These are phyloP conservation scores for Lanistes nyassanus DNA, from an alignment of 1,140 invertebrate genomes.

Conservation along the genomic window DNA sequence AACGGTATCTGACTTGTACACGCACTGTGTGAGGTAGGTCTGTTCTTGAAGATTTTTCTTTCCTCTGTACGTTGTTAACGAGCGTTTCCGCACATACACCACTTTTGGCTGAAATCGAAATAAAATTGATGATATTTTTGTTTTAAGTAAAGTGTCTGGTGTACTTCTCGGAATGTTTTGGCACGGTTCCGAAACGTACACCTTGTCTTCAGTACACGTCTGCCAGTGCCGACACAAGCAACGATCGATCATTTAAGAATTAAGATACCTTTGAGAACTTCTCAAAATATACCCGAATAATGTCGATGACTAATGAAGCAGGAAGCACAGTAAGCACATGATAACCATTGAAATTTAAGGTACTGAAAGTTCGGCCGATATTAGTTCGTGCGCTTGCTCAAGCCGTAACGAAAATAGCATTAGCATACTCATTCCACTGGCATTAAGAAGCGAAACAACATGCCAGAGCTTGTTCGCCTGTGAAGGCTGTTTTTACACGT, in stretches of 20 bases:
- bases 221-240: no score
- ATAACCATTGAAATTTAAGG: no score
- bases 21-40: slow-evolving; percentile 3
- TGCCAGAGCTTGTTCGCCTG: slow-evolving; percentile 13
- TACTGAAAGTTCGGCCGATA: not conserved
- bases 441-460: not conserved
- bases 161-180: not conserved
- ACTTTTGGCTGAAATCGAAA: not conserved
- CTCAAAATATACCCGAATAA: not conserved
- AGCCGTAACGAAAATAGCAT: not conserved
- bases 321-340: not conserved
- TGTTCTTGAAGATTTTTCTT: not conserved
- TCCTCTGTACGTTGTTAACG: not conserved
- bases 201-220: no score
- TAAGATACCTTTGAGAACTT: no score
- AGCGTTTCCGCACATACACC: not conserved
- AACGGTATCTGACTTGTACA: slow-evolving; percentile 7
- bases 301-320: not conserved
- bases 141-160: not conserved
- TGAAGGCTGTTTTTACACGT: not conserved
- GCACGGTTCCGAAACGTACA: not conserved
- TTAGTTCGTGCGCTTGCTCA: not conserved
- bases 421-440: not conserved
- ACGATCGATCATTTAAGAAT: no score
- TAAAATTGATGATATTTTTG: not conserved